These are phyloP conservation scores for Clarias platycephalus DNA, from an alignment of 2,797 vertebrate genomes.

Conservation along the genomic window DNA sequence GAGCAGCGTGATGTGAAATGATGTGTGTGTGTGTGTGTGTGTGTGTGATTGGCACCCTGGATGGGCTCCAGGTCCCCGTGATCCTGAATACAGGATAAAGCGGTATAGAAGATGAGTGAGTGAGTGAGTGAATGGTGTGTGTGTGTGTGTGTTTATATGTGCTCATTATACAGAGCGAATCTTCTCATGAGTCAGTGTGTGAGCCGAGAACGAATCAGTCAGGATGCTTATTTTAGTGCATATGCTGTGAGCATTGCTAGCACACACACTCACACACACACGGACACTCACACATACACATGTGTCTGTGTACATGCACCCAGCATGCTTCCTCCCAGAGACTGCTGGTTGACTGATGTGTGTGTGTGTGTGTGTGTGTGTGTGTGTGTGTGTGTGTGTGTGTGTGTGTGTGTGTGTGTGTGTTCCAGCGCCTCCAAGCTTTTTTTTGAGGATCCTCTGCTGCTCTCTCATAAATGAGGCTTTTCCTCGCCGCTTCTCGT, in stretches of 20 bases:
- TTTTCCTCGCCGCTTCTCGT: neutral
- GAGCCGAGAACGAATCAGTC: conserved; percentile 65
- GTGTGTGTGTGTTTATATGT: conserved; percentile 37
- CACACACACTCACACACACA: conserved; percentile 29
- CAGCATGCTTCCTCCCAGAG: conserved; percentile 19
- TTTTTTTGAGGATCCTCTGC: conserved; percentile 55
- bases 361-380: conserved; percentile 8
- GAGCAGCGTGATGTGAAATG: neutral
- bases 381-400: too few species aligned
- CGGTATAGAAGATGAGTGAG: neutral
- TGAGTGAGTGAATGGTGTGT: conserved; percentile 22
- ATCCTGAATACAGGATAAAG: too few species aligned
- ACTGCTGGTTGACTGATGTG: conserved; percentile 42
- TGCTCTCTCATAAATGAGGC: conserved; percentile 10
- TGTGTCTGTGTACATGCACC: conserved; percentile 3
- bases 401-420: too few species aligned
- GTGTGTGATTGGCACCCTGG: neutral
- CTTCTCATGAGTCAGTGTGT: conserved; percentile 71
- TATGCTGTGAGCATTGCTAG: conserved; percentile 46
- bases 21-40: conserved; percentile 20
- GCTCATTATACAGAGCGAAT: conserved; percentile 73
- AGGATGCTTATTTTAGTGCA: conserved; percentile 63
- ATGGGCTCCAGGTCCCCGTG: too few species aligned
- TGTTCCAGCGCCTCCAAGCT: conserved; percentile 43
- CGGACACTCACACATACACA: conserved; percentile 6